phyloP scores from a whole-genome alignment of 30 jellyfish, hydroid and myxozoan genomes.

The Phacellophora camtschatica region DNA sequence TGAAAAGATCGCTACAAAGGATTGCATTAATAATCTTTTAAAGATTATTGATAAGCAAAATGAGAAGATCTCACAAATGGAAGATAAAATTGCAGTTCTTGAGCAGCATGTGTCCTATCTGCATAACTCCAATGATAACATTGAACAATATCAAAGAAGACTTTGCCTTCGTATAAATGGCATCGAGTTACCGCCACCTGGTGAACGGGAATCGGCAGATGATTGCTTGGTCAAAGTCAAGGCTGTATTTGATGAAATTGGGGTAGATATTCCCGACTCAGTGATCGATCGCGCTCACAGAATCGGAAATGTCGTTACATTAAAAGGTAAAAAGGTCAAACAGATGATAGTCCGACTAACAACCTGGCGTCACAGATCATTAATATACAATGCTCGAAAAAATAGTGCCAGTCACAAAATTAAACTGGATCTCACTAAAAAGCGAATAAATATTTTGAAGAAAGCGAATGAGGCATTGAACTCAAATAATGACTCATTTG shows the following conservation, averaged over 20 bases:
- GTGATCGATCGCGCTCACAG: conserved; percentile 56
- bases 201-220: conserved; percentile 28
- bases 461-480: conserved; percentile 32
- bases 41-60: conserved; percentile 11
- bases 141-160: conserved; percentile 23
- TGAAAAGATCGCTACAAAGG: conserved; percentile 26
- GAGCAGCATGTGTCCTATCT: conserved; percentile 18
- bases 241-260: conserved; percentile 17
- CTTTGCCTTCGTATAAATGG: conserved; percentile 36
- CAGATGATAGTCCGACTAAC: conserved; percentile 36
- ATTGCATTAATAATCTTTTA: conserved; percentile 14
- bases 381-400: conserved; percentile 38
- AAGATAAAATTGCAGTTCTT: conserved; percentile 9
- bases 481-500: conserved; percentile 39
- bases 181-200: conserved; percentile 13
- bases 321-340: conserved; percentile 37
- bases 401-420: conserved; percentile 1
- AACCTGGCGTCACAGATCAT: conserved; percentile 46
- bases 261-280: conserved; percentile 39
- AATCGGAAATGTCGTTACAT: conserved; percentile 17
- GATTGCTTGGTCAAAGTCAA: conserved; percentile 22
- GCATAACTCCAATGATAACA: conserved; percentile 9
- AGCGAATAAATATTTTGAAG: conserved; percentile 18
- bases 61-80: conserved; percentile 13
- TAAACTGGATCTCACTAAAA: conserved; percentile 25